Evolutionary conservation across 2,113 vertebrate species (phyloP), one percentile per base, ranked within the genome.

Genomic region (Tretioscincus oriximinensis): DNA sequence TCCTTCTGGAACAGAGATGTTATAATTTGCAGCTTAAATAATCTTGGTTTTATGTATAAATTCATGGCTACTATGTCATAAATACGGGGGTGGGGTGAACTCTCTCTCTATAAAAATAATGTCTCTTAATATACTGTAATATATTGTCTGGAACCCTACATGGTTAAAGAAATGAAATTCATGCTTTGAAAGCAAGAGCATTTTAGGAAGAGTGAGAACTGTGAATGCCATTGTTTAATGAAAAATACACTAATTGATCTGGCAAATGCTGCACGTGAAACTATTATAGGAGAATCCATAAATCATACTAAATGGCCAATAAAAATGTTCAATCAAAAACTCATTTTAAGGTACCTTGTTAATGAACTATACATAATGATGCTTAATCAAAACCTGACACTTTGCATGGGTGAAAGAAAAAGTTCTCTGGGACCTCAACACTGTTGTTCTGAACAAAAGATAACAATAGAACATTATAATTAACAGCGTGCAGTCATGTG

Each of bases 281-380:
- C 72, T 80, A 93, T 80, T 80, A 88, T 92, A 95, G 87, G 81
- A 94, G 92, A 93, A 90, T 92, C 83, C 91, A 94, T 95, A 88
- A 93, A 94, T 96, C 95, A 94, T 81, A 91, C 87, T 94, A 94
- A 96, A 94, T 90, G 91, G 90, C 92, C 93, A 94, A 94, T 95
- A 93, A 95, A 95, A 95, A 88, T 92, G 91, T 94, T 94, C 90
- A 91, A 93, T 95, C 94, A 94, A 94, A 95, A 94, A 77, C 93
- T 92, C 94, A 94, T 95, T 96, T 96, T 88, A 94, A 94, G 88
- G 93, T 93, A 88, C 91, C 91, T 90, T 95, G 92, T 91, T 95
- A 95, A 96, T 95, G 93, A 95, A 94, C 92, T 94, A 89, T 90
- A 91, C 86, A 89, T 89, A 94, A 95, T 90, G 90, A 93, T 85